phyloP scores from a whole-genome alignment of 2,888 invertebrate genomes.

The Morpho achilles region DNA sequence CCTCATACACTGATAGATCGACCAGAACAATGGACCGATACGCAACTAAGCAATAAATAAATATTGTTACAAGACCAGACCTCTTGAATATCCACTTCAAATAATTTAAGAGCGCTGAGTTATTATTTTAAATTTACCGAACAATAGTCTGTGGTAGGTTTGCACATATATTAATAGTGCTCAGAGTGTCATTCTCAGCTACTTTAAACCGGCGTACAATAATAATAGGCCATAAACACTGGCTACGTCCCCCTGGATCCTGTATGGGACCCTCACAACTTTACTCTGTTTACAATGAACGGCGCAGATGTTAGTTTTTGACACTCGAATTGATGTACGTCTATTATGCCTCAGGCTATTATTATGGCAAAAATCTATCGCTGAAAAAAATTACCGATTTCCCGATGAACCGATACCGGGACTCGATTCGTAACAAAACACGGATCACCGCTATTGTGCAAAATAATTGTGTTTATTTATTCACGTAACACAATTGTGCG shows the following conservation, averaged over 20 bases:
- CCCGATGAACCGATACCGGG: slow-evolving; percentile 53
- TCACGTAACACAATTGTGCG: slow-evolving; percentile 73
- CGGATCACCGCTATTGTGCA: slow-evolving; percentile 69
- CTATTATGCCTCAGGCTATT: slow-evolving; percentile 55
- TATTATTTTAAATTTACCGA: slow-evolving; percentile 51
- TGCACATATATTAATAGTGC: slow-evolving; percentile 72
- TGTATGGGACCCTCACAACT: slow-evolving; percentile 57
- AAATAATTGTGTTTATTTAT: slow-evolving; percentile 77
- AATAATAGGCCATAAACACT: slow-evolving; percentile 76
- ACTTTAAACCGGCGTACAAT: slow-evolving; percentile 69
- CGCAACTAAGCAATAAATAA: no score
- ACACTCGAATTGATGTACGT: slow-evolving; percentile 77
- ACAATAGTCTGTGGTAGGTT: slow-evolving; percentile 58
- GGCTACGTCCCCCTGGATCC: slow-evolving; percentile 67
- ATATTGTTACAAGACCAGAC: slow-evolving; percentile 3
- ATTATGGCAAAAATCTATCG: slow-evolving; percentile 66
- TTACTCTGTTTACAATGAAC: slow-evolving; percentile 68
- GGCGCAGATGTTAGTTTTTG: slow-evolving; percentile 79
- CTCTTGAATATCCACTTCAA: slow-evolving; percentile 4
- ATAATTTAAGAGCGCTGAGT: slow-evolving; percentile 6
- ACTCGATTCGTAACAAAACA: slow-evolving; percentile 57
- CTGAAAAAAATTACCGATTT: slow-evolving; percentile 60
- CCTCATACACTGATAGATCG: no score
- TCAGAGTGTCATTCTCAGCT: slow-evolving; percentile 74
- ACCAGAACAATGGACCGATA: no score